These are phyloP conservation scores for Antigone vipio DNA, from an alignment of 2,113 vertebrate genomes.

Conservation along the genomic window DNA sequence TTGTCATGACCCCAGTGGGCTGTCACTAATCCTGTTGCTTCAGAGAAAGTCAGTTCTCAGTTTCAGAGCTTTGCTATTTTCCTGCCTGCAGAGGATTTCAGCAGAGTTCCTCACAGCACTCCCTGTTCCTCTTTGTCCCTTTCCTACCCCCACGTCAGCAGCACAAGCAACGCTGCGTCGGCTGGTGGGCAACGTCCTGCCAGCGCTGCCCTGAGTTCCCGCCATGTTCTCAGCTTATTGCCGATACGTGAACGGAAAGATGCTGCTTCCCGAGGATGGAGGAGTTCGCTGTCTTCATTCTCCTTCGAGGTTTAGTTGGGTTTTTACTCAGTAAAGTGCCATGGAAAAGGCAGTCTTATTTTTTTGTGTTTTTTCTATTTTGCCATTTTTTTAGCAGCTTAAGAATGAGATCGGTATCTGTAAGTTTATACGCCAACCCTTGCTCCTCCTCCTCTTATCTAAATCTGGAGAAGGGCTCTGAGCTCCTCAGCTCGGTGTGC, in stretches of 20 bases:
- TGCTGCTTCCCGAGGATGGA: background rate
- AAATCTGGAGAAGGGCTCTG: background rate
- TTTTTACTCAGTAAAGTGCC: background rate
- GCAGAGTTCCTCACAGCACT: background rate
- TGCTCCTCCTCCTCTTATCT: background rate
- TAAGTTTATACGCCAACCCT: background rate
- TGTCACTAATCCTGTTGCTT: background rate
- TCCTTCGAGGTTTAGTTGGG: background rate
- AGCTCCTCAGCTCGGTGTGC: background rate
- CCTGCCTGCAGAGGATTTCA: background rate
- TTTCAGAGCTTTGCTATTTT: conserved; percentile 5
- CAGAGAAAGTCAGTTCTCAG: background rate
- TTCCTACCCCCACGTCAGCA: background rate
- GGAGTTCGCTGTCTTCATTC: background rate
- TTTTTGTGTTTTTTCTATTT: background rate
- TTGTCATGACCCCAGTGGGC: background rate
- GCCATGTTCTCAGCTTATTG: background rate
- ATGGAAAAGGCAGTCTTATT: background rate
- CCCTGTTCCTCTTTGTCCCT: background rate
- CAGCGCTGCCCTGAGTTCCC: background rate
- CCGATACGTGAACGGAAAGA: background rate
- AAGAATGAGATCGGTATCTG: background rate
- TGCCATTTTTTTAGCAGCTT: background rate
- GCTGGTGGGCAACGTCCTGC: background rate
- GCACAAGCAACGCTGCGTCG: background rate